phyloP scores from a whole-genome alignment of 2,797 vertebrate species.

The Halcyon leucocephala region DNA sequence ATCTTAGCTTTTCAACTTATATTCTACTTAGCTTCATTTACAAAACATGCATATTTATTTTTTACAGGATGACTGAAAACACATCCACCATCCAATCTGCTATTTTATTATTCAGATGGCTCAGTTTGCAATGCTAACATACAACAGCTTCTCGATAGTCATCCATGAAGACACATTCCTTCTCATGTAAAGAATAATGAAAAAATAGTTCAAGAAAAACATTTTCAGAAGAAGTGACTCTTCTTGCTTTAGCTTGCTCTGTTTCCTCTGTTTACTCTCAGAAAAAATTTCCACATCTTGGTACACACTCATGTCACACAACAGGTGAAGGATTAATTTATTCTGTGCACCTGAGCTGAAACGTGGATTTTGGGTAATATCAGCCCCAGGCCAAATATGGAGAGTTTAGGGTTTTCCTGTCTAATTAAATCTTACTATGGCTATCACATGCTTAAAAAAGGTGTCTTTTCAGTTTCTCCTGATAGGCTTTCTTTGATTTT shows the following conservation, averaged over 20 bases:
- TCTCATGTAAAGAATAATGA: background rate
- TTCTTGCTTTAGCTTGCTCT: background rate
- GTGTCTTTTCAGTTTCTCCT: background rate
- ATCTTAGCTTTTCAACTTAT: background rate
- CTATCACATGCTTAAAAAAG: background rate
- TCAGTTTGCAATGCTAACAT: background rate
- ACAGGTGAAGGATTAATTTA: background rate
- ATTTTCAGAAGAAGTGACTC: background rate
- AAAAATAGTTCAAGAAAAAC: background rate
- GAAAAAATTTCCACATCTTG: background rate
- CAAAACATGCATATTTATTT: background rate
- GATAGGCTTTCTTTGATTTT: background rate
- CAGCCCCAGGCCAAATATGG: background rate
- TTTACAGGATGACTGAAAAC: background rate
- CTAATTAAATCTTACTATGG: background rate
- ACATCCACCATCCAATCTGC: background rate
- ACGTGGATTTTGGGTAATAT: background rate
- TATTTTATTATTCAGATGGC: background rate
- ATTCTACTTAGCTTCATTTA: background rate
- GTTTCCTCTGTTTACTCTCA: background rate
- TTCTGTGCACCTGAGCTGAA: background rate
- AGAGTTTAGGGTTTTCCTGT: background rate
- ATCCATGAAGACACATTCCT: background rate
- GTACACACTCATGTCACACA: background rate
- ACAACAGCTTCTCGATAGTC: background rate